Base-by-base conservation (phyloP, 2,113 vertebrate species). In the Bubo blakistoni region DNA sequence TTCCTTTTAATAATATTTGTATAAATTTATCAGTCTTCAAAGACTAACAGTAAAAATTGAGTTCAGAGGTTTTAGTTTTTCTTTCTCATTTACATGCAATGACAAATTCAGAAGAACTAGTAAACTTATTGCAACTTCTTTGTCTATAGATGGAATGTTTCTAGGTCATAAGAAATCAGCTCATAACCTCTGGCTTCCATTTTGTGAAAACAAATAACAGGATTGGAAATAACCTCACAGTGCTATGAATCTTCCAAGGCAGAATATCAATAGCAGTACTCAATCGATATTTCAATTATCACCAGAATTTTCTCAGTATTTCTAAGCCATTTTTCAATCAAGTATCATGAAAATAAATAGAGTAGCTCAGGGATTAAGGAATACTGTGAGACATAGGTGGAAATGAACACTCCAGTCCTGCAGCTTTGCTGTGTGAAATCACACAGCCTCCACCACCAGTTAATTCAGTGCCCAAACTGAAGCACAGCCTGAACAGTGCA, bases 281-380 rank as follows among this genome's bases (percentile, higher is more conserved):
- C 81, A 92, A 85, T 95, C 95, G 16, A 95, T 97, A 96, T 82
- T 97, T 94, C 94, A 96, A 97, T 97, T 97, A 97, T 97, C 95
- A 76, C 54, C 36, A 96, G 94, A 94, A 94, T 95, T 92, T 95
- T 89, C 86, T 96, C 70, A 61, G 86, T 92, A 94, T 95, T 95
- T 94, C 92, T 89, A 91, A 97, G 92, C 86, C 92, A 96, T 91
- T 96, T 95, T 96, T 96, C 96, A 94, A 96, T 95, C 92, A 95
- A 81, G 61, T 96, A 94, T 89, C 76, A 86, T 65, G 49, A 94
- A 93, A 95, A 97, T 91, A 96, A 95, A 92, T 63, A 94, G 49
- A 90, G 61, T 78, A 81, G 91, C 80, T 93, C 57, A 58, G 88
- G 83, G 88, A 94, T 95, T 92, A 95, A 51, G 44, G 81, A 93